Percentiles rank a stretch among this genome's conserved stretches.
These are phyloP conservation scores for Leiothrix lutea DNA, from an alignment of 2,113 vertebrate genomes.

Conservation along the genomic window DNA sequence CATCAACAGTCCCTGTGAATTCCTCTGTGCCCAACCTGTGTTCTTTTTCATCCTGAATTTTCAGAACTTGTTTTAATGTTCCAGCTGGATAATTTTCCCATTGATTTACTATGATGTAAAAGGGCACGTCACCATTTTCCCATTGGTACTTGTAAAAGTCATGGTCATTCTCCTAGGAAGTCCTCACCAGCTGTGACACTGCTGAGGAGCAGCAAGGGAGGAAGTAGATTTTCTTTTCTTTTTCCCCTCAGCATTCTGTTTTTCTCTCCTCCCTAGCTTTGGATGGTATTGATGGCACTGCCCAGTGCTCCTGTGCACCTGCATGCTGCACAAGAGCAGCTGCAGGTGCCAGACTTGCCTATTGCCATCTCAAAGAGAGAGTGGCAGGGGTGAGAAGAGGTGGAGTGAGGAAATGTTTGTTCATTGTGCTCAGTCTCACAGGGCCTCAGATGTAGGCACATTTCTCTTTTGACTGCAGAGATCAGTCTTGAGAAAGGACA, in stretches of 20 bases:
- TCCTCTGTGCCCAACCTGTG: neutral
- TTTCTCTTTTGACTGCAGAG: neutral
- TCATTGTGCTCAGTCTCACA: neutral
- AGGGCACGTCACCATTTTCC: neutral
- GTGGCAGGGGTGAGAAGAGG: neutral
- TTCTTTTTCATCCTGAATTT: neutral
- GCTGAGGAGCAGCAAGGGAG: neutral
- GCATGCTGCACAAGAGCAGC: neutral
- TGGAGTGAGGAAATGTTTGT: neutral
- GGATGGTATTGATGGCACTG: neutral
- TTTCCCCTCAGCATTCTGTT: neutral
- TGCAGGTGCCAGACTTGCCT: neutral
- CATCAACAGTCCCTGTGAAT: neutral
- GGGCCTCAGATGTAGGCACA: accelerated
- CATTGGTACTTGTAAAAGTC: neutral
- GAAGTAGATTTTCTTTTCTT: neutral
- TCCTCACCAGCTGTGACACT: neutral
- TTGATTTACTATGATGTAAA: neutral
- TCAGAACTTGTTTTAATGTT: neutral
- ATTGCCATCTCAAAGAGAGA: neutral
- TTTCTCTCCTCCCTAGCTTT: neutral
- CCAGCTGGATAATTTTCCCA: neutral
- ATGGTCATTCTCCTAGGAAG: neutral
- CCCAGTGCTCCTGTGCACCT: neutral
- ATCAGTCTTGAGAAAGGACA: neutral